Conservation (phyloP, 2,797 vertebrate genomes). For the Propithecus perrieri region DNA sequence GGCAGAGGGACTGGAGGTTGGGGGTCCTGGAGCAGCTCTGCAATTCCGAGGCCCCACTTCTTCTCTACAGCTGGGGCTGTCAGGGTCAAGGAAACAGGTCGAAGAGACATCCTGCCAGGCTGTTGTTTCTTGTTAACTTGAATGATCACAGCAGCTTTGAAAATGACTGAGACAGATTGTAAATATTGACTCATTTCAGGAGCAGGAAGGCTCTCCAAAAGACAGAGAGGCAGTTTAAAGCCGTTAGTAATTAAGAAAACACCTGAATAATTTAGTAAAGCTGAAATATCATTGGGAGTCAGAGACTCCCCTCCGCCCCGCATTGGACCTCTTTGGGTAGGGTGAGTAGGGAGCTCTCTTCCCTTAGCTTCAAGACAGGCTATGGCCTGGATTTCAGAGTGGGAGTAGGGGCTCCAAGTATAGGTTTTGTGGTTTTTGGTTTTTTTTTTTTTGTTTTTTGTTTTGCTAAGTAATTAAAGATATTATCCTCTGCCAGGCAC, state of each 20-base stretch:
- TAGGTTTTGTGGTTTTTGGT: not conserved
- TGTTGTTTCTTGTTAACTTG: not conserved
- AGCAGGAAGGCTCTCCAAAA: not conserved
- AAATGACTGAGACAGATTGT: conserved; percentile 43
- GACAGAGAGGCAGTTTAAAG: not conserved
- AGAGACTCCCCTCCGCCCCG: not conserved
- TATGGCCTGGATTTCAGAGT: not conserved
- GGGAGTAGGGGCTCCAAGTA: not conserved
- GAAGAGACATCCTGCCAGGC: not conserved
- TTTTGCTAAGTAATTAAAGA: not conserved
- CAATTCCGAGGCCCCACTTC: not conserved
- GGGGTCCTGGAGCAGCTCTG: not conserved
- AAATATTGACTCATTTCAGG: conserved; percentile 46
- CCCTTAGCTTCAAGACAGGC: not conserved
- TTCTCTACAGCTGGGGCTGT: not conserved
- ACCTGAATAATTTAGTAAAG: not conserved
- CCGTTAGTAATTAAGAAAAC: not conserved
- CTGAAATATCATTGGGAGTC: not conserved
- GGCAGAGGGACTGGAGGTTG: not conserved
- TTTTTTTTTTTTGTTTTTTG: not conserved
- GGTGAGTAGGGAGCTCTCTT: not conserved
- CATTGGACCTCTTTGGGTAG: not conserved
- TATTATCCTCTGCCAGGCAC: not conserved
- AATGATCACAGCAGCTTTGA: not conserved
- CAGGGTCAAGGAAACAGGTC: conserved; percentile 1